Conservation (phyloP, 2,113 vertebrate species). For the Pomatorhinus ruficollis region DNA sequence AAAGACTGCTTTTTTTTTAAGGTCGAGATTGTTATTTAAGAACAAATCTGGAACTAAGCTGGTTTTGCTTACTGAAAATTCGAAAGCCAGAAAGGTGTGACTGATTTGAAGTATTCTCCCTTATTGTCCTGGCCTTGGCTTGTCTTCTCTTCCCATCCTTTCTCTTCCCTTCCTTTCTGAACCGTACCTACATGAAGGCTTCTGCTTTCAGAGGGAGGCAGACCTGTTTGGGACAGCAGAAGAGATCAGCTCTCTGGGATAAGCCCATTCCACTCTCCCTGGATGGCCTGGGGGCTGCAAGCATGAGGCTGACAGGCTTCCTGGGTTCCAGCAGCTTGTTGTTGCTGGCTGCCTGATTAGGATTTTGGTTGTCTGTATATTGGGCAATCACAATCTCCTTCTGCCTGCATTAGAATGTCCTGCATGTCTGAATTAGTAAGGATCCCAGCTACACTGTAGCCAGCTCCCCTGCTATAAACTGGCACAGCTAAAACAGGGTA, state of each 20-base stretch:
- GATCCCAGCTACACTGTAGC: not conserved
- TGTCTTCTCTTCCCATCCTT: not conserved
- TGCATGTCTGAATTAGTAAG: not conserved
- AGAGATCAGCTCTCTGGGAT: not conserved
- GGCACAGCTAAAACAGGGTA: not conserved
- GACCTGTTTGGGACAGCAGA: not conserved
- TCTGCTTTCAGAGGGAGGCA: not conserved
- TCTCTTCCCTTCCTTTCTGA: not conserved
- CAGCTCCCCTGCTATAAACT: not conserved
- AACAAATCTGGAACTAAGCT: not conserved
- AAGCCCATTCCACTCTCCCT: not conserved
- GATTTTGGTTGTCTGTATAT: not conserved
- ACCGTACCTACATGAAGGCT: not conserved
- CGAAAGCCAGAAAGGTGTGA: not conserved
- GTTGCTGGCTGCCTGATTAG: not conserved
- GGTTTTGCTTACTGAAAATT: not conserved
- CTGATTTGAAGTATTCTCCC: not conserved
- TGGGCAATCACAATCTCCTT: not conserved
- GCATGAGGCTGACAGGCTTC: not conserved
- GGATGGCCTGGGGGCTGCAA: not conserved
- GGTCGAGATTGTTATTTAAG: not conserved
- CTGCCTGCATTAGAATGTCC: not conserved
- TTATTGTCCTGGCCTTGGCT: not conserved
- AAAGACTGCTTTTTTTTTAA: accelerated
- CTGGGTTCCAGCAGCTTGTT: not conserved